These are phyloP conservation scores for Sylvia atricapilla DNA, from an alignment of 2,113 vertebrate genomes.

Conservation along the genomic window DNA sequence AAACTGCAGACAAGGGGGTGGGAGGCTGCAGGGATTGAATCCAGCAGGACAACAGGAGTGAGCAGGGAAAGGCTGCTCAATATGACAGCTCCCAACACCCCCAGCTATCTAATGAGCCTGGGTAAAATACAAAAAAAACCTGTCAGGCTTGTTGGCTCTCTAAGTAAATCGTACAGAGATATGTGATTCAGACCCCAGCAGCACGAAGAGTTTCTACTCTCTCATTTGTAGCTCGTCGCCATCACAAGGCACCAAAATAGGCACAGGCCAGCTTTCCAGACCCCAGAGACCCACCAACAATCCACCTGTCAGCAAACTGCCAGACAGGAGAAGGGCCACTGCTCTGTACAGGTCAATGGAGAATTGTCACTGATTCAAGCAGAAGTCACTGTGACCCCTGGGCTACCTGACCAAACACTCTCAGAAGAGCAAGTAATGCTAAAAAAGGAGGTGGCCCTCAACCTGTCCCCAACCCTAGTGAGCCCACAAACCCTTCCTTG, in stretches of 20 bases:
- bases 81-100: neutral
- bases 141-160: neutral
- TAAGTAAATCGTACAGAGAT: neutral
- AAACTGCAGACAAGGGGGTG: neutral
- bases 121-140: neutral
- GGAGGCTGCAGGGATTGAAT: neutral
- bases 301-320: neutral
- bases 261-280: neutral
- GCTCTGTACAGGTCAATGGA: neutral
- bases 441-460: neutral
- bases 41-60: neutral
- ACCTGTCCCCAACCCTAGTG: neutral
- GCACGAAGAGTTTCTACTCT: neutral
- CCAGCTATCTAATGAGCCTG: neutral
- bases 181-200: neutral
- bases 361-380: neutral
- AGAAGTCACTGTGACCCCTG: neutral
- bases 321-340: neutral
- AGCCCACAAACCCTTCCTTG: neutral
- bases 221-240: neutral
- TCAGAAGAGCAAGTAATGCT: neutral
- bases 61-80: neutral
- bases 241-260: neutral
- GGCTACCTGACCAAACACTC: neutral
- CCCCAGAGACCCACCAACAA: neutral